Evolutionary conservation across 2,113 vertebrate genomes (phyloP).

Genomic region (Chamaea fasciata): DNA sequence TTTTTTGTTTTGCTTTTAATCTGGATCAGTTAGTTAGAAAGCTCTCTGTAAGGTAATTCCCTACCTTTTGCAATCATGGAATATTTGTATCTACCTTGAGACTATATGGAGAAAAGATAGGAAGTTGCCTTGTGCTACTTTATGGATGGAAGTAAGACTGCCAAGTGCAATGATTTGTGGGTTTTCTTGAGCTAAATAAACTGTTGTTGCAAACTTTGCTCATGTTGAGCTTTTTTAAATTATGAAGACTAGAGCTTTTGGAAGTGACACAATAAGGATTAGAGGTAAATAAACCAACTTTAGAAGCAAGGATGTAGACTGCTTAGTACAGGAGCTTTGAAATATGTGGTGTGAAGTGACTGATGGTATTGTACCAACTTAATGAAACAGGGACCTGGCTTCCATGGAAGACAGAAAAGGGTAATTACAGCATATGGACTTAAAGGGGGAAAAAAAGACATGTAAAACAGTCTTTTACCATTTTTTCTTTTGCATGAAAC

Average conservation of each 20-base stretch:
- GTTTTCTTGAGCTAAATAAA: neutral
- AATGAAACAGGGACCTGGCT: neutral
- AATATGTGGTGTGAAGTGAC: neutral
- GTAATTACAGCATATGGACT: neutral
- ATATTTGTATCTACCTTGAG: neutral
- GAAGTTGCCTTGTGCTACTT: neutral
- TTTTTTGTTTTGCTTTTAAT: neutral
- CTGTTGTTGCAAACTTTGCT: neutral
- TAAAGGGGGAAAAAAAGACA: rapidly evolving
- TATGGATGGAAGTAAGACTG: neutral
- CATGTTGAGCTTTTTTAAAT: neutral
- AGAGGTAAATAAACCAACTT: neutral
- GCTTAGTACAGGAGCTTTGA: neutral
- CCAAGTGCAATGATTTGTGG: neutral
- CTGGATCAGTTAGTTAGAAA: neutral
- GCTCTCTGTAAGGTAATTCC: neutral
- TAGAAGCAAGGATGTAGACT: neutral
- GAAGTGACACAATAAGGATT: neutral
- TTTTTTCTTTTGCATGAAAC: neutral
- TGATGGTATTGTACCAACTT: neutral
- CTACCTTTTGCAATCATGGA: neutral
- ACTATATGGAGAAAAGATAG: neutral
- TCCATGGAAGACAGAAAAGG: neutral
- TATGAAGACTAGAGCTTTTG: neutral
- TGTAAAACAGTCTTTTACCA: neutral